Evolutionary conservation across 2,113 vertebrate species (phyloP).

Genomic region (Xiphophorus maculatus): DNA sequence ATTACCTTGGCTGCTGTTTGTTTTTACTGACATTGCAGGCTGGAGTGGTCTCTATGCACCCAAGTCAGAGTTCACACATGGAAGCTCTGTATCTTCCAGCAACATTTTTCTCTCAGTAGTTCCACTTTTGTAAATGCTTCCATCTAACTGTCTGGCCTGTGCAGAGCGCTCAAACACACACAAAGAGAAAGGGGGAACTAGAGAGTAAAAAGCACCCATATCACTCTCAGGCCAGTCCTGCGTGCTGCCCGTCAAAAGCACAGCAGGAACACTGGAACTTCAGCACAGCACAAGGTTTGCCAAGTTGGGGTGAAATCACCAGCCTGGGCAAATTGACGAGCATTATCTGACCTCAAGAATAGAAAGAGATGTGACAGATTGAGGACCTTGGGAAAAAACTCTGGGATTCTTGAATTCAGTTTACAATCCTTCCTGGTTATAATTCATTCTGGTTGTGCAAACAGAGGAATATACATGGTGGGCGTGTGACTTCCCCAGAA

Average conservation of each 20-base stretch:
- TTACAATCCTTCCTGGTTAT: not conserved
- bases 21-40: not conserved
- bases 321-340: not conserved
- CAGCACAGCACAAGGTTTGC: not conserved
- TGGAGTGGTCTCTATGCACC: not conserved
- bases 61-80: not conserved
- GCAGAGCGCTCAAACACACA: not conserved
- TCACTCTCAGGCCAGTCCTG: conserved; percentile 36
- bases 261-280: conserved; percentile 54
- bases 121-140: conserved; percentile 35
- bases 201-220: conserved; percentile 33
- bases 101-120: conserved; percentile 28
- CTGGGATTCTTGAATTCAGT: conserved; percentile 1
- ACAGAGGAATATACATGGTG: conserved; percentile 30
- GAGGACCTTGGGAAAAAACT: not conserved
- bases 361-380: not conserved
- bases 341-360: not conserved
- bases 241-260: conserved; percentile 56
- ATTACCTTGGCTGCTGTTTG: not conserved
- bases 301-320: not conserved
- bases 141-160: not conserved
- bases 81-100: conserved; percentile 23
- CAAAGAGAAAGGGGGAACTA: conserved; percentile 19
- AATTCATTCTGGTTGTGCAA: not conserved
- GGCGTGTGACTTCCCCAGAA: not conserved